Evolutionary conservation across 92 coral and sea anemone genomes (phyloP), one percentile per base, ranked within the genome.

Genomic region (Scolanthus callimorphus): DNA sequence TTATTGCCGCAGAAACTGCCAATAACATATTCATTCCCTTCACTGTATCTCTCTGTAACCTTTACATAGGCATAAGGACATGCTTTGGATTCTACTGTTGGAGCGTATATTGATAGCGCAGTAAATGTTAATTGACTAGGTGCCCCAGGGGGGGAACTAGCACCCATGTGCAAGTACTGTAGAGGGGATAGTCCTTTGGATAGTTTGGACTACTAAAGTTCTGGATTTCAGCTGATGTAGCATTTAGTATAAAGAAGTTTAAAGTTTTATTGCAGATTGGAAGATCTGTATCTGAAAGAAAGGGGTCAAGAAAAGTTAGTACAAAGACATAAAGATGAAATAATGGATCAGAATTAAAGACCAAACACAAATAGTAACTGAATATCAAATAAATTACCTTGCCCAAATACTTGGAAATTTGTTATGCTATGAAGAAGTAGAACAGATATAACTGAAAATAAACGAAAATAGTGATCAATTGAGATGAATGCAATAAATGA

Each of bases 1-100:
- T n/a, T 52, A 55, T 39, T 57, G 41, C 75, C 75, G 45, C 75
- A 68, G 49, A 68, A 68, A 10, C 65, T 68, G n/a, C 75, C 75
- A 27, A 68, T 49, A 22, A 55, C 57, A 27, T 55, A 27, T 31
- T 19, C 11, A 31, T 57, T 68, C n/a, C 75, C 75, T 48, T 68
- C 11, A 12, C 4, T n/a, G 27, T 57, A 55, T 45, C 45, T 30
- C 49, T 68, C 75, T 2, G 51, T 27, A 26, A 68, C 75, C 43
- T 57, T 59, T 17, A 68, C 46, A 39, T 56, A 68, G 25, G 75
- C 75, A 45, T 68, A 68, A 3, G 63, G 75, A 30, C 75, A 68
- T 23, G 55, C 56, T 49, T 29, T 47, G 11, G 62, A 57, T n/a
- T 23, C 45, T 23, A 25, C 57, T 24, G 45, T 25, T 9, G 75